These are phyloP conservation scores for Sclerurus mexicanus DNA, from an alignment of 2,113 vertebrate species.

Conservation along the genomic window DNA sequence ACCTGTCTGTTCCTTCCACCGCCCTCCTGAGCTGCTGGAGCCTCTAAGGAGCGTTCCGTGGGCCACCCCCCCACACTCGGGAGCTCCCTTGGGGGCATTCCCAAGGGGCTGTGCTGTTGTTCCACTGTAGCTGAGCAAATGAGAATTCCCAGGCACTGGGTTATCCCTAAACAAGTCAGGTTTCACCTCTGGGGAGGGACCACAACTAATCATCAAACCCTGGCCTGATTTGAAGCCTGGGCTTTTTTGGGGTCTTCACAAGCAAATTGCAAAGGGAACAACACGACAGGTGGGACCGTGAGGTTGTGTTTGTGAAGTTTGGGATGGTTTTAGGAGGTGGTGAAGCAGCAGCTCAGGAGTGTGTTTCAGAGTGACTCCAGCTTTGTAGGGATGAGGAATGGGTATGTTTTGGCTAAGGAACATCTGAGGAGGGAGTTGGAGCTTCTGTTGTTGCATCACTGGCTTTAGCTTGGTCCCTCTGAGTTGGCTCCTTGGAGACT, in stretches of 20 bases:
- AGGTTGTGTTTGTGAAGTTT: neutral
- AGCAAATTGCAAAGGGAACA: neutral
- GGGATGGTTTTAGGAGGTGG: neutral
- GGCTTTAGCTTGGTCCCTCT: neutral
- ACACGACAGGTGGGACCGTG: accelerated
- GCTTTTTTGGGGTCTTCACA: neutral
- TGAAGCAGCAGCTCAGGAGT: neutral
- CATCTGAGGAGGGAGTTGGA: neutral
- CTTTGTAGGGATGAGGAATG: neutral
- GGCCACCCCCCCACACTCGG: neutral
- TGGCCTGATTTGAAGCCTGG: neutral
- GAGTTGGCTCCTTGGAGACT: neutral
- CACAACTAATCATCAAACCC: neutral
- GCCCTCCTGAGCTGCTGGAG: neutral
- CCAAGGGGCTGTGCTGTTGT: neutral
- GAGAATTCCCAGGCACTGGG: neutral
- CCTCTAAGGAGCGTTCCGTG: neutral
- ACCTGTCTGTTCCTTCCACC: neutral
- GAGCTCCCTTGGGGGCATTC: neutral
- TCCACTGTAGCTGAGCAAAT: neutral
- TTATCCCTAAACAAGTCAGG: accelerated
- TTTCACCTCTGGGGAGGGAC: neutral
- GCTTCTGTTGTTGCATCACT: neutral
- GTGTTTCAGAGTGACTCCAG: neutral
- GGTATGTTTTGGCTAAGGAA: neutral